Base-by-base conservation (phyloP, 2,888 invertebrate genomes). In the Meiosimyza platycephala region DNA sequence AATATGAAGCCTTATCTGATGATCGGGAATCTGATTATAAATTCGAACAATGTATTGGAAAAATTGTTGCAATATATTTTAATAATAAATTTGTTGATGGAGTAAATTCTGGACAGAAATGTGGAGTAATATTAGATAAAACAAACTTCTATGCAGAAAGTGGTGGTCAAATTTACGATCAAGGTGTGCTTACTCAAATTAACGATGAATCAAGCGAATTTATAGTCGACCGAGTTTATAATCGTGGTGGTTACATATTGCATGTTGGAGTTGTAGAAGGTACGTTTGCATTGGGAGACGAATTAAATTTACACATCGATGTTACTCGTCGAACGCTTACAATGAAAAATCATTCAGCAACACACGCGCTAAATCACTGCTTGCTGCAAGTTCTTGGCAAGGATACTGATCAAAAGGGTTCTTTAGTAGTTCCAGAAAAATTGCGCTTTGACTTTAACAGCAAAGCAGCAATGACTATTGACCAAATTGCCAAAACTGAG, bases 281-380 rank as follows among this genome's bases (percentile, higher is more conserved):
- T 28, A 90, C 88, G 1, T 87, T 99, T 15, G 91, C 90, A 80
- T 92, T 96, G 74, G 98, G 98, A 0, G 98, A 99, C 88, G 90
- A 90, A 82, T 89, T 99, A 57, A 89, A 90, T 72, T 89, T 97
- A 60, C 91, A 93, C 78, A 91, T 99, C 74, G 98, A 99, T 86
- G 92, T 92, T 72, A 91, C 92, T 72, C 91, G 99, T 71, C 90
- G 99, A 80, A 91, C 94, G 81, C 89, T 95, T 48, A 91, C 99
- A n/a, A 99, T 99, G 99, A 97, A 95, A 85, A 99, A 99, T 88
- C 98, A 99, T 88, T 95, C 99, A 57, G 98, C 97, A 28, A 99
- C 99, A 0, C 99, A 99, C 87, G 92, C 98, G 57, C 89, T 99
- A 15, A 99, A 99, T 89, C 97, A 94, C 88, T 97, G 96, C 28